Conservation (phyloP, 2,113 vertebrate species). For the Nannospalax galili region DNA sequence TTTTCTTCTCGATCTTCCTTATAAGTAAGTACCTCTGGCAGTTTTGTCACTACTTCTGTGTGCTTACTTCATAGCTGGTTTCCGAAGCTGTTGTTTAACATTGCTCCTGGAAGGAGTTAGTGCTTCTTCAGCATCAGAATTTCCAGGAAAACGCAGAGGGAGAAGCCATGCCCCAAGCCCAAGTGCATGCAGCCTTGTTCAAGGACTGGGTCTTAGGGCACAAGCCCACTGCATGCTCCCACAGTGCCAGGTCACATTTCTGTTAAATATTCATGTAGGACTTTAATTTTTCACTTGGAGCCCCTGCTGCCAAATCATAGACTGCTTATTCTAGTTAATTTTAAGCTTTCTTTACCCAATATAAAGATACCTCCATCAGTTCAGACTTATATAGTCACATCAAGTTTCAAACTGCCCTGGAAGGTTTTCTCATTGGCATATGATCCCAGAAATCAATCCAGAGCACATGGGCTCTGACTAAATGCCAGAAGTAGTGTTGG, state of each 20-base stretch:
- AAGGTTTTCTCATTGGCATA: not conserved
- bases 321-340: not conserved
- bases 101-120: not conserved
- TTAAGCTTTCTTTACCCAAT: not conserved
- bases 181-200: no score
- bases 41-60: not conserved
- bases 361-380: not conserved
- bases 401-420: not conserved
- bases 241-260: fast-evolving
- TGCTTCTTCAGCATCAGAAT: not conserved
- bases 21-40: slow-evolving; percentile 82
- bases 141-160: not conserved
- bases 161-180: fast-evolving
- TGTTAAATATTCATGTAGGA: not conserved
- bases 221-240: not conserved
- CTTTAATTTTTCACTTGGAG: not conserved
- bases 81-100: not conserved
- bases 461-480: not conserved
- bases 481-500: not conserved
- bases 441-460: not conserved
- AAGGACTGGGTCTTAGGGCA: not conserved
- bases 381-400: not conserved
- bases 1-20: slow-evolving; percentile 86
- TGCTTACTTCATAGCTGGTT: not conserved
- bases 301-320: not conserved